Evolutionary conservation across 1,140 invertebrate species (phyloP).

Genomic region (Diprion similis): DNA sequence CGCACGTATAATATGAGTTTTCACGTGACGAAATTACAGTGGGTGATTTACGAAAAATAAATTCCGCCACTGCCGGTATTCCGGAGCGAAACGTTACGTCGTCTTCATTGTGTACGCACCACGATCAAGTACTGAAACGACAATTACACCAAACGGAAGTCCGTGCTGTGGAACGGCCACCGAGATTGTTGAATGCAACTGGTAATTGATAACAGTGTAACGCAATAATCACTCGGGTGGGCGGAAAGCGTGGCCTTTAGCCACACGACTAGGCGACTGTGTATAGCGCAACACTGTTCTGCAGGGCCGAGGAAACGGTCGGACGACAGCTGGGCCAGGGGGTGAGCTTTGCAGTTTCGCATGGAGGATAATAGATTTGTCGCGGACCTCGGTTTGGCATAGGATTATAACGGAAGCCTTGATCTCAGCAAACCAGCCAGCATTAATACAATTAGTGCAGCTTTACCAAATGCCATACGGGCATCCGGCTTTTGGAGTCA

Average conservation of each 20-base stretch:
- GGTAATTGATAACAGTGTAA: too few relatives aligned
- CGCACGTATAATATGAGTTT: too few relatives aligned
- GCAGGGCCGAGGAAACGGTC: not conserved
- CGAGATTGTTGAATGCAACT: too few relatives aligned
- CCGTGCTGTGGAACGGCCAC: too few relatives aligned
- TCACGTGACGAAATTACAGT: too few relatives aligned
- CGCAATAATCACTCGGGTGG: not conserved
- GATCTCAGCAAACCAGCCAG: slow-evolving; percentile 52
- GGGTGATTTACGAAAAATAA: too few relatives aligned
- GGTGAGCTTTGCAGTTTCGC: slow-evolving; percentile 28
- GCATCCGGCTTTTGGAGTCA: slow-evolving; percentile 48
- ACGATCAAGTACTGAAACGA: too few relatives aligned
- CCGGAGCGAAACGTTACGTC: too few relatives aligned
- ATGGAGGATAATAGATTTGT: slow-evolving; percentile 45
- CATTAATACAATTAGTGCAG: slow-evolving; percentile 60
- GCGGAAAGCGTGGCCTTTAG: not conserved
- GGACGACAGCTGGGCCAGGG: not conserved
- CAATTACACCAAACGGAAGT: too few relatives aligned
- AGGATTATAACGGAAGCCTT: slow-evolving; percentile 33
- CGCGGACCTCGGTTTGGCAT: slow-evolving; percentile 31
- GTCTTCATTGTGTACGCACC: too few relatives aligned
- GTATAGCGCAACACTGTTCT: not conserved
- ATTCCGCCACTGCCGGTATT: too few relatives aligned
- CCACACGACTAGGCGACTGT: not conserved
- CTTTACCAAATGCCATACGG: slow-evolving; percentile 55